phyloP scores from a whole-genome alignment of 1,140 invertebrate genomes.

The Glomeris maerens region DNA sequence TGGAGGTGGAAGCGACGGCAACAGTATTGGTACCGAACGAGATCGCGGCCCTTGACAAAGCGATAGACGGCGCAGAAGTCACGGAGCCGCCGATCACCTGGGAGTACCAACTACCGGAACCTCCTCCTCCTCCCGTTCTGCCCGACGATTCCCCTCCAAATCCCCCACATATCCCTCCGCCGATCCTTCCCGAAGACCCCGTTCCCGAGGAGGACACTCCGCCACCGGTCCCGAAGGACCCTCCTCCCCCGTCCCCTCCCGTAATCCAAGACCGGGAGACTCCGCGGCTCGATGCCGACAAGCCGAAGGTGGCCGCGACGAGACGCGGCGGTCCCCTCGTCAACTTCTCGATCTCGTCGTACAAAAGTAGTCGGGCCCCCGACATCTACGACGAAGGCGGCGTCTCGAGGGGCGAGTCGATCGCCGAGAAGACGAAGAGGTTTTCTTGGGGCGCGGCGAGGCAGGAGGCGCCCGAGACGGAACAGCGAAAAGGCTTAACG shows the following conservation, averaged over 20 bases:
- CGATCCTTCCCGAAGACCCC: too few species aligned
- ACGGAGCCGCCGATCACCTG: background rate
- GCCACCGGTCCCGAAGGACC: constrained; percentile 16
- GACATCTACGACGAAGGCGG: background rate
- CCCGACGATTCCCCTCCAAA: too few species aligned
- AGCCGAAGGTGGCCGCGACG: constrained; percentile 15
- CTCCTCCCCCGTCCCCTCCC: background rate
- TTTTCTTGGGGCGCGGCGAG: background rate
- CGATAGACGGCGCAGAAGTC: too few species aligned
- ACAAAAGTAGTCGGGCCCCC: background rate
- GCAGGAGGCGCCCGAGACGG: background rate
- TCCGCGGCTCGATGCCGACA: background rate
- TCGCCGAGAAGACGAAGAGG: background rate
- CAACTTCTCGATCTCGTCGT: constrained; percentile 19
- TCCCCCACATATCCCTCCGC: too few species aligned
- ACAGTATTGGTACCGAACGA: too few species aligned
- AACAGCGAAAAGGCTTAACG: background rate
- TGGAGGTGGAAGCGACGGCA: too few species aligned
- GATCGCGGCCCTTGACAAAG: too few species aligned
- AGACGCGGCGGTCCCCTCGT: constrained; percentile 15
- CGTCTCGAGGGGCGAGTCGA: background rate
- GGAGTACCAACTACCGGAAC: constrained; percentile 10
- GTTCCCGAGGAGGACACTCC: constrained; percentile 1
- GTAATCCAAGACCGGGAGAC: background rate
- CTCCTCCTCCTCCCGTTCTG: constrained; percentile 12